Percentiles rank a stretch among this genome's conserved stretches.
These are phyloP conservation scores for Drosophila trapezifrons DNA, from an alignment of 1,140 invertebrate species.

Conservation along the genomic window DNA sequence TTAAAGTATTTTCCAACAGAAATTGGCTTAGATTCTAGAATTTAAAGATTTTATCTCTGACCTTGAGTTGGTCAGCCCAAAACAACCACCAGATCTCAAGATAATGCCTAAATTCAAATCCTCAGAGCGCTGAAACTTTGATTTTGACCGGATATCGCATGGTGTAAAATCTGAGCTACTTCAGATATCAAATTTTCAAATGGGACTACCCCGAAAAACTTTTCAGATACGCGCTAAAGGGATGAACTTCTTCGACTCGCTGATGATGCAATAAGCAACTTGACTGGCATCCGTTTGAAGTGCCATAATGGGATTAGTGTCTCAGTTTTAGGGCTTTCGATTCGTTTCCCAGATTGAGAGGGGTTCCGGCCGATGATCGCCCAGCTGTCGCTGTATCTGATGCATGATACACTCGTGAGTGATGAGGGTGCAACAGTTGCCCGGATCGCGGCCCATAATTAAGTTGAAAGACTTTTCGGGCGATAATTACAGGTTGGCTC, in stretches of 20 bases:
- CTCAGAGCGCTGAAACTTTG: neutral
- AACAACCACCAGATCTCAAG: neutral
- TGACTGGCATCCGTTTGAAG: constrained; percentile 64
- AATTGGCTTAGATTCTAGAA: neutral
- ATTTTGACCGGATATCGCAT: neutral
- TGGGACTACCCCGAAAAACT: neutral
- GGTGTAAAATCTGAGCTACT: neutral
- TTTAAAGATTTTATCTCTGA: neutral
- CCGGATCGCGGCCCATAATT: constrained; percentile 58
- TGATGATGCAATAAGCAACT: constrained; percentile 39
- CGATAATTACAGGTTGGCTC: constrained; percentile 48
- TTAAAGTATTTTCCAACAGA: neutral
- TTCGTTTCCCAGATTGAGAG: constrained; percentile 22
- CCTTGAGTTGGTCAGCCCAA: no score
- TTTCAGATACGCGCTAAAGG: neutral
- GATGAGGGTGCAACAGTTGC: constrained; percentile 61
- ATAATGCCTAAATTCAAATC: neutral
- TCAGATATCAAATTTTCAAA: constrained; percentile 8
- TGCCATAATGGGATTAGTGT: constrained; percentile 72
- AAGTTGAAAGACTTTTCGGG: constrained; percentile 33
- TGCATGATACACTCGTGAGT: constrained; percentile 13
- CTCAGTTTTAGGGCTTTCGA: constrained; percentile 23
- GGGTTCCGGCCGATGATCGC: constrained; percentile 23
- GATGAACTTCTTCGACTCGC: constrained; percentile 10
- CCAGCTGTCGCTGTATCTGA: constrained; percentile 25